phyloP scores from a whole-genome alignment of 2,888 invertebrate genomes.

The Andrena bicolor region DNA sequence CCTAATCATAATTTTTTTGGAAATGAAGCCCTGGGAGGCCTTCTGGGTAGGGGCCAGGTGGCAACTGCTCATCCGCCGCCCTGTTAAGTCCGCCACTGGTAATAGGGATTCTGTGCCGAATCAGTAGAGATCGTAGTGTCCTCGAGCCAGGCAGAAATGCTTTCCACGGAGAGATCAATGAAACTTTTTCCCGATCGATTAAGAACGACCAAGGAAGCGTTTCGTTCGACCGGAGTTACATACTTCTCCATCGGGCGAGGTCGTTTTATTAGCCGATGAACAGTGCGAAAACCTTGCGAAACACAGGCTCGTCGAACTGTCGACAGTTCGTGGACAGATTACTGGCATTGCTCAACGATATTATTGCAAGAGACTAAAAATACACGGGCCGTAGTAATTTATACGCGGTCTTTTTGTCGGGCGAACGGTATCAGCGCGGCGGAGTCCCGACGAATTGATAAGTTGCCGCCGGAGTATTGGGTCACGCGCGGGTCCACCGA shows the following conservation, averaged over 20 bases:
- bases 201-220: neutral
- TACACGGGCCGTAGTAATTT: slow-evolving; percentile 25
- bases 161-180: neutral
- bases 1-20: too few species aligned
- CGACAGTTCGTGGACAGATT: slow-evolving; percentile 8
- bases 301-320: slow-evolving; percentile 5
- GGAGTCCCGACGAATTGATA: slow-evolving; percentile 47
- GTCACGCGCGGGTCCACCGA: slow-evolving; percentile 51
- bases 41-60: too few species aligned
- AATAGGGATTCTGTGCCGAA: too few species aligned
- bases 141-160: neutral
- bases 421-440: slow-evolving; percentile 37
- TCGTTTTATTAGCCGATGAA: neutral
- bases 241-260: neutral
- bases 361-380: slow-evolving; percentile 49
- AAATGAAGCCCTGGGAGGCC: too few species aligned
- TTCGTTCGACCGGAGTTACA: neutral
- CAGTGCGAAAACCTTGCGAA: slow-evolving; percentile 22
- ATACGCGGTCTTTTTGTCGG: neutral
- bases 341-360: slow-evolving; percentile 16
- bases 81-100: too few species aligned
- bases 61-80: too few species aligned
- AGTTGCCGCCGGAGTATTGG: slow-evolving; percentile 53
- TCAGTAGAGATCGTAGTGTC: neutral
- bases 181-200: neutral